Evolutionary conservation across 2,797 vertebrate genomes (phyloP).

Genomic region (Menidia menidia): DNA sequence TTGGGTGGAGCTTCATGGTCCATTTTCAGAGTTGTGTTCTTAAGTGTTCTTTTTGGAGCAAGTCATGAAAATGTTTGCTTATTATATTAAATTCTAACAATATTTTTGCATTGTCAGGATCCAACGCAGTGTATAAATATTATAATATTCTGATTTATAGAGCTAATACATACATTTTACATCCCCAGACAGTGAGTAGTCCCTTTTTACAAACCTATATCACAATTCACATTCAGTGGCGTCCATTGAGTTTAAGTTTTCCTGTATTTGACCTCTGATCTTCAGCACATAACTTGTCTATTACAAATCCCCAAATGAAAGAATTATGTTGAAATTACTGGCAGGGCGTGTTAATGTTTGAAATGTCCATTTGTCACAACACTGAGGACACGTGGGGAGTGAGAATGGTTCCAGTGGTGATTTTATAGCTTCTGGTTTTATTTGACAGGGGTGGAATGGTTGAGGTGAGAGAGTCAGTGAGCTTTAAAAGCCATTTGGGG

Average conservation of each 20-base stretch:
- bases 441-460: conserved; percentile 49
- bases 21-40: no score
- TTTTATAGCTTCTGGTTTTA: conserved; percentile 71
- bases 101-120: conserved; percentile 19
- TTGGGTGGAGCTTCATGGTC: conserved; percentile 42
- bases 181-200: conserved; percentile 1
- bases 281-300: conserved; percentile 20
- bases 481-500: conserved; percentile 68
- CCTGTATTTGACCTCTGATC: conserved; percentile 35
- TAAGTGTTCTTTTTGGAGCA: conserved; percentile 32
- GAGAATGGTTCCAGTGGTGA: conserved; percentile 43
- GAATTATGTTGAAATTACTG: conserved; percentile 30
- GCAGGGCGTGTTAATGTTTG: conserved; percentile 39
- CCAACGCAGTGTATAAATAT: conserved; percentile 2
- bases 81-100: conserved; percentile 31
- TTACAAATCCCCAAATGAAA: conserved; percentile 29
- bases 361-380: conserved; percentile 34
- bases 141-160: neutral
- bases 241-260: conserved; percentile 1
- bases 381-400: conserved; percentile 43
- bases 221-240: neutral
- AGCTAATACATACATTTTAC: neutral
- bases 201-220: neutral
- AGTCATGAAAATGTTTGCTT: conserved; percentile 43
- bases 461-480: conserved; percentile 51